Evolutionary conservation across 2,113 vertebrate species (phyloP).

Genomic region (Aldabrachelys gigantea): DNA sequence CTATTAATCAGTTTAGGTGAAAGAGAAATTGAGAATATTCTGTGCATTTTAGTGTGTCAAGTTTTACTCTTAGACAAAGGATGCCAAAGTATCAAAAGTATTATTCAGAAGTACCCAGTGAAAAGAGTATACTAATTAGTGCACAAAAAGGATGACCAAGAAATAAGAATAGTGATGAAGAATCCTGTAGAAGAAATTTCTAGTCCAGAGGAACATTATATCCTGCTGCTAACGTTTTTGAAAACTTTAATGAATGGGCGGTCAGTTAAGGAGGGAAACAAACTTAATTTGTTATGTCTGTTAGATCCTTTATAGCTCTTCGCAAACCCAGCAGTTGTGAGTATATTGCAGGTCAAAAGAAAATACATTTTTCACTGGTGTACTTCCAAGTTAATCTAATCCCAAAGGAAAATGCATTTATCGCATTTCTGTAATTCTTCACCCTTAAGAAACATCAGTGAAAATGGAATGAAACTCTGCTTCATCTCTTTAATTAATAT

Average conservation of each 20-base stretch:
- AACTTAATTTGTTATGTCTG: background rate
- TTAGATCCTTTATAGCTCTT: background rate
- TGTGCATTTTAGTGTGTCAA: background rate
- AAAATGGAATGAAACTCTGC: slow-evolving; percentile 45
- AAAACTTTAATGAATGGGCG: background rate
- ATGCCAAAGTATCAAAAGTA: background rate
- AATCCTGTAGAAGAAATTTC: background rate
- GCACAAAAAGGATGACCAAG: background rate
- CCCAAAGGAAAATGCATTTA: slow-evolving; percentile 13
- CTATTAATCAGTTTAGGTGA: rapidly evolving
- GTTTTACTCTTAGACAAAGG: slow-evolving; percentile 15
- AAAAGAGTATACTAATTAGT: background rate
- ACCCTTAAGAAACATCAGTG: slow-evolving; percentile 28
- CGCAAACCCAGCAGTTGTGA: background rate
- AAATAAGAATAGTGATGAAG: background rate
- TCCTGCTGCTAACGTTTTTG: background rate
- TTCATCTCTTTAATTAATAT: slow-evolving; percentile 53
- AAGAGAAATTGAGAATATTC: background rate
- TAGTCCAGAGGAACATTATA: background rate
- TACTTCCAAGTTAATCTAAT: slow-evolving; percentile 40
- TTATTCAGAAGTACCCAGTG: background rate
- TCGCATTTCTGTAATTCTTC: slow-evolving; percentile 53
- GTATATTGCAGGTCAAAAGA: background rate
- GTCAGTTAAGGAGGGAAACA: background rate
- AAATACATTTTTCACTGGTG: slow-evolving; percentile 1